A percentile compares a stretch with the other conserved stretches of the same genome.
These are phyloP conservation scores for Choreutis nemorana DNA, from an alignment of 2,888 invertebrate species.

Conservation along the genomic window DNA sequence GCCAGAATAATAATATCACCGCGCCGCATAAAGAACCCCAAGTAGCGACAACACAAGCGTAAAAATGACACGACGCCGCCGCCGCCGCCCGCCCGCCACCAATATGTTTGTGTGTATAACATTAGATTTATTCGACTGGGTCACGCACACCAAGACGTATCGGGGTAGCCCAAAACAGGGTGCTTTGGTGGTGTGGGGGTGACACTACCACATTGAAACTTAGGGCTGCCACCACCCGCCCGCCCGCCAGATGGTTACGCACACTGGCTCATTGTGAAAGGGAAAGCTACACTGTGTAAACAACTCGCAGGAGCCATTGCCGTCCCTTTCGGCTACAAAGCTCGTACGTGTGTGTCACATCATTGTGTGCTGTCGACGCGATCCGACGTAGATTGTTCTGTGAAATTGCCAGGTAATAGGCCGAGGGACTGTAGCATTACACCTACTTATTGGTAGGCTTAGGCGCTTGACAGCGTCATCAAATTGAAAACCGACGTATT, in stretches of 20 bases:
- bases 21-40: conserved; percentile 61
- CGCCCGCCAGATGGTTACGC: conserved; percentile 53
- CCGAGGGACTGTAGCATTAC: conserved; percentile 60
- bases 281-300: conserved; percentile 65
- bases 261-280: conserved; percentile 48
- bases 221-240: conserved; percentile 40
- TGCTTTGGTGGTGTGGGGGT: conserved; percentile 45
- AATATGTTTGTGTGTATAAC: conserved; percentile 63
- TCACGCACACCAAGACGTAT: conserved; percentile 46
- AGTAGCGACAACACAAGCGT: conserved; percentile 63
- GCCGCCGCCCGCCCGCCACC: no score
- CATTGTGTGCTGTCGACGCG: conserved; percentile 54
- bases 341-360: conserved; percentile 49
- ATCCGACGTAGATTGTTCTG: conserved; percentile 61
- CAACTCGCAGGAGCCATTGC: conserved; percentile 53
- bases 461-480: conserved; percentile 52
- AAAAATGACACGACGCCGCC: conserved; percentile 64
- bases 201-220: conserved; percentile 36
- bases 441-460: conserved; percentile 60
- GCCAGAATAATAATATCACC: conserved; percentile 66
- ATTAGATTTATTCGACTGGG: conserved; percentile 66
- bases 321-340: conserved; percentile 52
- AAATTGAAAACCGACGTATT: conserved; percentile 57
- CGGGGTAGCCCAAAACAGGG: conserved; percentile 49
- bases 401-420: conserved; percentile 68